Conservation (phyloP, 2,888 invertebrate genomes). For the Eumerus sabulonum region DNA sequence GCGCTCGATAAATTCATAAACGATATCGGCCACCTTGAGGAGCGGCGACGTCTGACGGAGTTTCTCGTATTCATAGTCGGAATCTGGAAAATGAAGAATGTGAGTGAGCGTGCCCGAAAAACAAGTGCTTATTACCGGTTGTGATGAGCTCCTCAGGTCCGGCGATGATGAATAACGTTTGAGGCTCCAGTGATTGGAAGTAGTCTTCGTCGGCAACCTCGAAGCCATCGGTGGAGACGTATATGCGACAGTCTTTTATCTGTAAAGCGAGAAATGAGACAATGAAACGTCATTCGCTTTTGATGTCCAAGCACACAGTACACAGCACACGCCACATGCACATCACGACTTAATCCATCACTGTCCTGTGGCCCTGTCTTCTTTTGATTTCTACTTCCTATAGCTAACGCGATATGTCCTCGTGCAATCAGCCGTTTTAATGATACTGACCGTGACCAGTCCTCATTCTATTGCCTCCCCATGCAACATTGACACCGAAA, state of each 20-base stretch:
- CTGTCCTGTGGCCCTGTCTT: no score
- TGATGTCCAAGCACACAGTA: no score
- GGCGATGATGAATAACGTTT: slow-evolving; percentile 85
- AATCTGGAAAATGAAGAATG: slow-evolving; percentile 71
- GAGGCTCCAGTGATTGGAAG: slow-evolving; percentile 85
- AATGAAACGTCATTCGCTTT: no score
- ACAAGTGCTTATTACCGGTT: slow-evolving; percentile 79
- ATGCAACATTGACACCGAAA: slow-evolving; percentile 54
- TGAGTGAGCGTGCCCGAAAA: background rate
- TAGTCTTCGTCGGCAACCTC: slow-evolving; percentile 88
- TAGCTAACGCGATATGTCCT: background rate
- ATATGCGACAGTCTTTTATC: slow-evolving; percentile 79
- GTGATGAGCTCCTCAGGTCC: slow-evolving; percentile 80
- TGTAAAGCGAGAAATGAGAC: slow-evolving; percentile 62
- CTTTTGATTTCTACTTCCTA: no score
- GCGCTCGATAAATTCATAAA: slow-evolving; percentile 86
- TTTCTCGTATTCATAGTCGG: slow-evolving; percentile 76
- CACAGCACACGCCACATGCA: no score
- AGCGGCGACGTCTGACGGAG: slow-evolving; percentile 80
- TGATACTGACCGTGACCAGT: slow-evolving; percentile 49
- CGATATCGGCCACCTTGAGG: slow-evolving; percentile 85
- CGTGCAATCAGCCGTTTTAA: slow-evolving; percentile 17
- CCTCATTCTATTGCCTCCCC: no score
- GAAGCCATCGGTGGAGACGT: slow-evolving; percentile 85
- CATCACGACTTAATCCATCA: no score